These are phyloP conservation scores for Agrotis clavis DNA, from an alignment of 2,888 invertebrate species.

Conservation along the genomic window DNA sequence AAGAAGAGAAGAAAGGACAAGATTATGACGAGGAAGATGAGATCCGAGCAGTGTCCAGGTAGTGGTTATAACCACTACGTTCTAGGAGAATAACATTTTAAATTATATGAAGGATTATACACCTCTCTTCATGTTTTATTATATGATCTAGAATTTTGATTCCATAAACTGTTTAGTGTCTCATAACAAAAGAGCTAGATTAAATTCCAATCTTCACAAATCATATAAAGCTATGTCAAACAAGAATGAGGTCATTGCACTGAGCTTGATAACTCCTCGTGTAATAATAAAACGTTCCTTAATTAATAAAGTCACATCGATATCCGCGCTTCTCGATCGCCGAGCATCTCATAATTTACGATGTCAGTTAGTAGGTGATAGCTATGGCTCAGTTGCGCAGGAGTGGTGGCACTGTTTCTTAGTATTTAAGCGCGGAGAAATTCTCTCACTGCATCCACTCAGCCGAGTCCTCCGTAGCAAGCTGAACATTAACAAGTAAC, in stretches of 20 bases:
- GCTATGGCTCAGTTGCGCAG: slow-evolving; percentile 77
- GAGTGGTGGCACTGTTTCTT: slow-evolving; percentile 74
- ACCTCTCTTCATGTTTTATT: not conserved
- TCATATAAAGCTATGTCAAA: slow-evolving; percentile 23
- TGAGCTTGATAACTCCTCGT: slow-evolving; percentile 23
- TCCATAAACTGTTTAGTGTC: not conserved
- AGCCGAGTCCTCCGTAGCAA: slow-evolving; percentile 57
- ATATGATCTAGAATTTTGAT: not conserved
- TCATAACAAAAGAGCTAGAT: slow-evolving; percentile 21
- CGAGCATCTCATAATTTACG: slow-evolving; percentile 83
- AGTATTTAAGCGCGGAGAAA: slow-evolving; percentile 89
- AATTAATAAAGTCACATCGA: slow-evolving; percentile 57
- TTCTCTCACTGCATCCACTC: slow-evolving; percentile 89
- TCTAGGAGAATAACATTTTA: too few relatives aligned
- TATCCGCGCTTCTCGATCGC: slow-evolving; percentile 71
- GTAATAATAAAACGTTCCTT: slow-evolving; percentile 55
- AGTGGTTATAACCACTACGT: too few relatives aligned
- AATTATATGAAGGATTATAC: slow-evolving; percentile 5
- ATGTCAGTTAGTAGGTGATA: slow-evolving; percentile 84
- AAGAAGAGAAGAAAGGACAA: too few relatives aligned
- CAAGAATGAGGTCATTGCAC: slow-evolving; percentile 68
- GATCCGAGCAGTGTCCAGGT: too few relatives aligned
- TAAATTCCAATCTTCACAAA: slow-evolving; percentile 16
- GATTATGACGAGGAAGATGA: too few relatives aligned
- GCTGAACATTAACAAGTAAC: slow-evolving; percentile 61